A percentile compares a stretch with the other conserved stretches of the same genome.
Evolutionary conservation across 2,113 vertebrate genomes (phyloP).

Genomic region (Lepisosteus oculatus): DNA sequence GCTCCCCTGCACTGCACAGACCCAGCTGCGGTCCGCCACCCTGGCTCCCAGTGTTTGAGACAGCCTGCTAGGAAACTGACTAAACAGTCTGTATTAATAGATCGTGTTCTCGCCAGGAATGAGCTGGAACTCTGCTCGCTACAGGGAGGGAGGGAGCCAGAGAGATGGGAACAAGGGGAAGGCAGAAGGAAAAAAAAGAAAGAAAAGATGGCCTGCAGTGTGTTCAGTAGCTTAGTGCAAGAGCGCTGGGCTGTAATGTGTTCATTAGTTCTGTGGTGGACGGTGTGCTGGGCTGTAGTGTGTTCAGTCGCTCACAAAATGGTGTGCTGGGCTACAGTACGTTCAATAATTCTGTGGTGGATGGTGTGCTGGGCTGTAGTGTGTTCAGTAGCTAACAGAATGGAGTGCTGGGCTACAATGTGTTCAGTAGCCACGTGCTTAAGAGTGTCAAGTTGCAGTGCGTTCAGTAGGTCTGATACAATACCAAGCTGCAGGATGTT

Average conservation of each 20-base stretch:
- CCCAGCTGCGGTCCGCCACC: too few species aligned
- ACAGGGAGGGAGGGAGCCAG: conserved; percentile 62
- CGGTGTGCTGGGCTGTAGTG: background rate
- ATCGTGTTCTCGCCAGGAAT: conserved; percentile 58
- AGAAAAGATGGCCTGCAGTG: background rate
- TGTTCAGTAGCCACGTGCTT: too few species aligned
- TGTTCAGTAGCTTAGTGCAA: too few species aligned
- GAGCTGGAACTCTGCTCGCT: conserved; percentile 65
- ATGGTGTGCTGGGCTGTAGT: conserved; percentile 26
- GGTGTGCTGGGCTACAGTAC: background rate
- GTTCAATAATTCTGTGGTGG: conserved; percentile 7
- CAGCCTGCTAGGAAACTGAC: conserved; percentile 78
- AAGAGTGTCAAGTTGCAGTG: too few species aligned
- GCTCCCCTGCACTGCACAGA: too few species aligned
- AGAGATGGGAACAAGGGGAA: conserved; percentile 36
- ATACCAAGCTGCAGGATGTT: too few species aligned
- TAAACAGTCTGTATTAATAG: conserved; percentile 83
- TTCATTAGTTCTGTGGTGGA: background rate
- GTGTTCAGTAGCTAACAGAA: background rate
- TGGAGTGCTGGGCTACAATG: conserved; percentile 17
- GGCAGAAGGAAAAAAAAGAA: conserved; percentile 12
- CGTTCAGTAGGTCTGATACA: too few species aligned
- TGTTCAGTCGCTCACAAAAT: conserved; percentile 28
- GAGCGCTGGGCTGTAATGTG: background rate
- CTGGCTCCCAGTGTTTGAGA: conserved; percentile 70